A percentile compares a stretch with the other conserved stretches of the same genome.
These are phyloP conservation scores for Pteruthius melanotis DNA, from an alignment of 2,113 vertebrate species.

Conservation along the genomic window DNA sequence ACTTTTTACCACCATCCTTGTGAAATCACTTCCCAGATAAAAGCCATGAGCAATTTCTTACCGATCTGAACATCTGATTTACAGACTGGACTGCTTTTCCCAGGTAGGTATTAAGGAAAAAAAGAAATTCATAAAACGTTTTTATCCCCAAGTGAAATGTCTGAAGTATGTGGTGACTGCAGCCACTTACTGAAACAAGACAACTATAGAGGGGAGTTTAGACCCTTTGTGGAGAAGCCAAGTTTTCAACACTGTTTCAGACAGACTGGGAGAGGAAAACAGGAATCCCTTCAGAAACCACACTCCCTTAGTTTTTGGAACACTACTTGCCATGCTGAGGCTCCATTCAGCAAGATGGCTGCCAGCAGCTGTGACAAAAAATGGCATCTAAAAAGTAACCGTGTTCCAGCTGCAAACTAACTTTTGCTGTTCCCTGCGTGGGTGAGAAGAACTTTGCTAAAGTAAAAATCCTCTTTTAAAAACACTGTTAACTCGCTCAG, in stretches of 20 bases:
- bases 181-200: not conserved
- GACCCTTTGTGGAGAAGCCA: accelerated
- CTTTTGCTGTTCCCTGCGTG: not conserved
- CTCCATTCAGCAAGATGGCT: not conserved
- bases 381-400: not conserved
- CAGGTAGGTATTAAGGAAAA: not conserved
- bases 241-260: not conserved
- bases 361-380: not conserved
- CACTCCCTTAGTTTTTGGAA: not conserved
- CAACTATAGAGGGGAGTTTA: not conserved
- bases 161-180: not conserved
- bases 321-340: not conserved
- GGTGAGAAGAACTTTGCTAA: not conserved
- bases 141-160: not conserved
- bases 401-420: not conserved
- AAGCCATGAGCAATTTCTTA: not conserved
- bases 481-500: not conserved
- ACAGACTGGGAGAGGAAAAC: not conserved
- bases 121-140: not conserved
- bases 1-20: not conserved
- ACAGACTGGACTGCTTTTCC: not conserved
- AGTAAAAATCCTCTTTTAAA: not conserved
- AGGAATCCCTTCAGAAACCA: not conserved
- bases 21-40: not conserved
- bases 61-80: not conserved